Base-by-base conservation (phyloP, 2,888 invertebrate species). In the Eilema depressum region DNA sequence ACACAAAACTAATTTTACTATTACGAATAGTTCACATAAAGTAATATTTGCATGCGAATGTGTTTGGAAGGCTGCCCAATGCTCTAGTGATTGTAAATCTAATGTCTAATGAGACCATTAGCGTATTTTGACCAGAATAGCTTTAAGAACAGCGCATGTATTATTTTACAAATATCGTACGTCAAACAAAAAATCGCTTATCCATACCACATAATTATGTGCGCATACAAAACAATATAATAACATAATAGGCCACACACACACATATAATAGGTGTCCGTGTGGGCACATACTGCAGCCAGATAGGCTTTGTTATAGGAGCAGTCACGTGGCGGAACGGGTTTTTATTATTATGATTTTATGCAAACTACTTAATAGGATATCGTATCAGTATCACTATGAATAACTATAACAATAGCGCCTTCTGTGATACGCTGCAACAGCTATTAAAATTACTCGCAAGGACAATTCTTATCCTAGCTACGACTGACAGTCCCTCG, bases 11-110 rank as follows among this genome's bases (percentile, higher is more conserved):
- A 66, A 47, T 56, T 47, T 20, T 47, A 5, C 8, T 17, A 20
- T 47, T 14, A 17, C 5, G 11, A 57, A 14, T 26, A 12, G 26
- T 59, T 59, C 5, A 17, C 59, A 23, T 59, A 25, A 59, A 59
- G 7, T 26, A 7, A 26, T 26, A 26, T 26, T 28, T 59, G 14
- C 14, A 17, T 14, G 25, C 11, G 59, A 59, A 28, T 14, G 17
- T 28, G 17, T 59, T 59, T 63, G 63, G 63, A 47, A 63, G 20
- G 26, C 5, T 63, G 63, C 63, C 63, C 63, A 63, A 17, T 20
- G 11, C 14, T 41, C 17, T 47, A 28, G 47, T 47, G 0, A n/a
- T 26, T 47, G 47, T 47, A 33, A 23, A 33, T 47, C 26, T 41
- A n/a, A 63, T 63, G 20, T 12, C 5, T 25, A 25, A 59, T 26